Conservation (phyloP, 2,888 invertebrate genomes). For the Mythimna ferrago region DNA sequence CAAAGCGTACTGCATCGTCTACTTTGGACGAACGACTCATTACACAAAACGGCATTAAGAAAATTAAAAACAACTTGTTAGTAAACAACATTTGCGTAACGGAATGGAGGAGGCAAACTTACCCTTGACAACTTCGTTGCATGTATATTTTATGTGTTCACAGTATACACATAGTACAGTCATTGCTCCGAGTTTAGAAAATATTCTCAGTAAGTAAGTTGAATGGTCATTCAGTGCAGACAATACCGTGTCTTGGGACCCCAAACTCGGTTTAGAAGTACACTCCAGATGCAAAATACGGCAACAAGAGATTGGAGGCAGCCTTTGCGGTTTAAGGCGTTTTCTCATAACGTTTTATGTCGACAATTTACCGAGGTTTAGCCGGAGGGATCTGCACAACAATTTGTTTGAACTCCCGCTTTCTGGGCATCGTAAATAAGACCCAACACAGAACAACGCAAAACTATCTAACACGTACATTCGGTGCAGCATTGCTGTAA, state of each 20-base stretch:
- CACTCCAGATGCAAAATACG: conserved; percentile 78
- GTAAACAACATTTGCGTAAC: conserved; percentile 36
- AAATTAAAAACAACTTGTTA: conserved; percentile 36
- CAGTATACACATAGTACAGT: no score
- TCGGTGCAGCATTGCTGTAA: conserved; percentile 64
- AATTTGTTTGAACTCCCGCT: conserved; percentile 79
- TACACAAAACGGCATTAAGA: conserved; percentile 15
- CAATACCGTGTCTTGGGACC: conserved; percentile 67
- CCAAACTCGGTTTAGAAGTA: conserved; percentile 68
- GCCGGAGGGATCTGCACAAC: conserved; percentile 76
- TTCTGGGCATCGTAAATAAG: conserved; percentile 73
- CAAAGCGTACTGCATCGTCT: conserved; percentile 73
- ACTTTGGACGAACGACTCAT: conserved; percentile 42
- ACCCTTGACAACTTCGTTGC: conserved; percentile 50
- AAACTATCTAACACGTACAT: conserved; percentile 65
- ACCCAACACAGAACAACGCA: conserved; percentile 68
- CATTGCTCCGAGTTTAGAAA: conserved; percentile 54
- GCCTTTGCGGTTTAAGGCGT: conserved; percentile 77
- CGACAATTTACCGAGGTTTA: conserved; percentile 82
- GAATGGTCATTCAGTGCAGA: conserved; percentile 70
- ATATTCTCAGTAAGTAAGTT: conserved; percentile 63
- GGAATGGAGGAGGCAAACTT: conserved; percentile 19
- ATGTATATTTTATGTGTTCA: conserved; percentile 60
- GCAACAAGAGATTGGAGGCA: conserved; percentile 75
- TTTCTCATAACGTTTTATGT: conserved; percentile 85